A percentile compares a stretch with the other conserved stretches of the same genome.
Evolutionary conservation across 2,888 invertebrate species (phyloP).

Genomic region (Hartigia nigra): DNA sequence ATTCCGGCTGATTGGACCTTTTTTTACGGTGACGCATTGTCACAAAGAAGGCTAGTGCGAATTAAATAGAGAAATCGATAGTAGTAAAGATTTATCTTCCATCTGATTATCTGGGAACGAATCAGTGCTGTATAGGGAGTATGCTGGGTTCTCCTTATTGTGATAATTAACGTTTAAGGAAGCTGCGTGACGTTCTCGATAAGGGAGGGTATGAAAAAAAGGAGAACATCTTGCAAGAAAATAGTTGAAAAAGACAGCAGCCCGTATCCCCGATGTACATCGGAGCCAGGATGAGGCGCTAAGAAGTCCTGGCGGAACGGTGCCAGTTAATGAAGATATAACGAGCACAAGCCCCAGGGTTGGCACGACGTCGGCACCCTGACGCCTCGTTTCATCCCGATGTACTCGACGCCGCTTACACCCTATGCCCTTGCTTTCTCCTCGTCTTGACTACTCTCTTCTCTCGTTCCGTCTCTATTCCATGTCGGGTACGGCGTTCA

Average conservation of each 20-base stretch:
- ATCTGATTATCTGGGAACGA: neutral
- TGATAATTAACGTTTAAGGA: neutral
- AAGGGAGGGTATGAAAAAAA: neutral
- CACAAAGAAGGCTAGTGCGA: neutral
- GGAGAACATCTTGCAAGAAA: neutral
- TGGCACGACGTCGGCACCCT: slow-evolving; percentile 45
- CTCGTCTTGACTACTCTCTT: neutral
- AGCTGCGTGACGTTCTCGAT: neutral
- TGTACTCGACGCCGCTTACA: neutral
- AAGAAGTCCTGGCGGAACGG: slow-evolving; percentile 42
- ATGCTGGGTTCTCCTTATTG: neutral
- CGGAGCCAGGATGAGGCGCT: slow-evolving; percentile 26
- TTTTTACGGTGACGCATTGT: neutral
- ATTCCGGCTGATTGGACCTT: slow-evolving; percentile 31
- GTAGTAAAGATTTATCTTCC: neutral
- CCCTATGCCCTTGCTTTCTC: slow-evolving; percentile 1
- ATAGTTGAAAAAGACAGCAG: neutral
- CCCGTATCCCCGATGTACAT: neutral
- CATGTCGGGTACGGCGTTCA: neutral
- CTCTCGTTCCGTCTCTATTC: neutral
- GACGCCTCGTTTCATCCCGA: slow-evolving; percentile 34
- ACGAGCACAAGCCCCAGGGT: slow-evolving; percentile 53
- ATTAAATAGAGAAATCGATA: neutral
- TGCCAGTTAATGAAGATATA: slow-evolving; percentile 61
- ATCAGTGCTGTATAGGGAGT: neutral